Base-by-base conservation (phyloP, 2,113 vertebrate species). In the Chaenocephalus aceratus region DNA sequence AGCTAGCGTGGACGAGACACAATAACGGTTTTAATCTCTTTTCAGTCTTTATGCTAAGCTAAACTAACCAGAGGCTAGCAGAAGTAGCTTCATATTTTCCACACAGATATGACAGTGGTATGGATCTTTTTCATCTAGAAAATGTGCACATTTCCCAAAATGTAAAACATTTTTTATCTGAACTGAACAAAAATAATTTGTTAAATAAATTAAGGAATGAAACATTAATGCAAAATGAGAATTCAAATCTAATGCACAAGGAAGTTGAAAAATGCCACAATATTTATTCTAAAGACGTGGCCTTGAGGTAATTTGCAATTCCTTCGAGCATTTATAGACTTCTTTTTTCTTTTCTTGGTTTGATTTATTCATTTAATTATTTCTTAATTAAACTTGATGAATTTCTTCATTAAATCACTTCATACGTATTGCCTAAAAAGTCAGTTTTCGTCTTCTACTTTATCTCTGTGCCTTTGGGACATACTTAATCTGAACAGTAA, bases 381-480 rank as follows among this genome's bases (percentile, higher is more conserved):
- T 59, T 52, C 8, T 75, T 0, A 26, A 16, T 61, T 51, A 5
- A 56, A 57, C 6, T 30, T 30, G 58, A 18, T 9, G 2, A 44
- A 70, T 81, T 63, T 10, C 18, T 49, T 63, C 8, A 34, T 15
- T 45, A 12, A 41, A 10, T 63, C 11, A 15, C 52, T 77, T 58
- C 30, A 59, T 70, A 26, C 26, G 21, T 49, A 34, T 41, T 48
- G 12, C 11, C 21, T 16, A 21, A 75, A 64, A 75, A 15, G 16
- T 69, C 71, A 66, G 56, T 57, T 72, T 67, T 57, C 26, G 52
- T 72, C 45, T 59, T 23, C 34, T 41, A 49, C 46, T 67, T 56
- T 12, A 12, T 52, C 56, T 48, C 21, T 54, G 34, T 16, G 46
- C 53, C 9, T 53, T 72, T 18, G 54, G 16, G n/a, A 70, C 0